These are phyloP conservation scores for Echiichthys vipera DNA, from an alignment of 2,797 vertebrate genomes.

Conservation along the genomic window DNA sequence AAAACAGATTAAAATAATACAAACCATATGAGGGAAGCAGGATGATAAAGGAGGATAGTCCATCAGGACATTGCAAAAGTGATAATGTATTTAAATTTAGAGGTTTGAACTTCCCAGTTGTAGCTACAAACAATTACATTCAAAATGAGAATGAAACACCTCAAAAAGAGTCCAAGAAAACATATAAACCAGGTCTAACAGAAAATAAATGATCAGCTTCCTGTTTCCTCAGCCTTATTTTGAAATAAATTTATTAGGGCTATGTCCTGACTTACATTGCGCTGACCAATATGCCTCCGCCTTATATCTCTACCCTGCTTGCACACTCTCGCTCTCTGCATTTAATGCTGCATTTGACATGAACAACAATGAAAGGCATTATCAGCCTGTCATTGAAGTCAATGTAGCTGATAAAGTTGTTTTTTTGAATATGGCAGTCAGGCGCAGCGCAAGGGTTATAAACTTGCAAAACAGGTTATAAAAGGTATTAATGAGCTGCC, in stretches of 20 bases:
- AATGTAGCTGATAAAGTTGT: slow-evolving; percentile 64
- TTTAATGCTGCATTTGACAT: slow-evolving; percentile 71
- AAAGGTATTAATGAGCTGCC: slow-evolving; percentile 65
- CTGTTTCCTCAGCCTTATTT: slow-evolving; percentile 29
- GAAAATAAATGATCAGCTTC: slow-evolving; percentile 29
- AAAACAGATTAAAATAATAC: neutral
- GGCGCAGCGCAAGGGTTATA: slow-evolving; percentile 39
- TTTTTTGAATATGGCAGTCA: slow-evolving; percentile 42
- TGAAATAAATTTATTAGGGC: slow-evolving; percentile 41
- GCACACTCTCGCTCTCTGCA: slow-evolving; percentile 16
- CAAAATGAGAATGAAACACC: neutral
- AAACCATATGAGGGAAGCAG: slow-evolving; percentile 6
- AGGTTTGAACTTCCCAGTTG: neutral
- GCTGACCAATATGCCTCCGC: slow-evolving; percentile 47
- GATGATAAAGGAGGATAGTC: neutral
- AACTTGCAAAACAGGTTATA: slow-evolving; percentile 66
- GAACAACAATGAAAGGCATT: slow-evolving; percentile 70
- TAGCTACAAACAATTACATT: neutral
- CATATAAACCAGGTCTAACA: neutral
- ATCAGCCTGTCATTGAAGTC: slow-evolving; percentile 70
- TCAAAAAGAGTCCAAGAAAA: slow-evolving; percentile 11
- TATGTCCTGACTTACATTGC: slow-evolving; percentile 30
- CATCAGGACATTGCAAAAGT: too few relatives aligned
- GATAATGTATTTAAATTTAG: neutral
- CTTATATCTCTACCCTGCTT: slow-evolving; percentile 20